Conservation (phyloP, 2,888 invertebrate genomes). For the Drosophila formosana region DNA sequence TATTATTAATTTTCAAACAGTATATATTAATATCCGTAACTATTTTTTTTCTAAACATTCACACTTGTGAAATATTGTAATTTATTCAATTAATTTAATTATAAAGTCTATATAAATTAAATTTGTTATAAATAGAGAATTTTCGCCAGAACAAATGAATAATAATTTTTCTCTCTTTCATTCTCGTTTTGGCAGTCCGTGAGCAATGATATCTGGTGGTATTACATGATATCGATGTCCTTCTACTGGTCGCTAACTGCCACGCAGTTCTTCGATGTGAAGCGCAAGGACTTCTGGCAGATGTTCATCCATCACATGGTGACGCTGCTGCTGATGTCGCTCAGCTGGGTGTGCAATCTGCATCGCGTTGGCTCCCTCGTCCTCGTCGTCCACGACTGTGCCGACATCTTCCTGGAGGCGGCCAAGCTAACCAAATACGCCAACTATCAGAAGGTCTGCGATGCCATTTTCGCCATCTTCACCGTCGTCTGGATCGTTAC, state of each 20-base stretch:
- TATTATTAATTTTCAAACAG: no score
- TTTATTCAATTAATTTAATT: no score
- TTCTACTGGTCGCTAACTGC: conserved; percentile 98
- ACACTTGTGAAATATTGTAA: no score
- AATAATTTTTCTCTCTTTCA: no score
- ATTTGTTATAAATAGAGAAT: no score
- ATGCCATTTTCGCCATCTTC: conserved; percentile 94
- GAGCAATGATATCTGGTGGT: conserved; percentile 95
- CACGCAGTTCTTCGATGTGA: conserved; percentile 97
- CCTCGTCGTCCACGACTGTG: conserved; percentile 93
- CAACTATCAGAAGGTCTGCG: conserved; percentile 94
- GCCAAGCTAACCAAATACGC: conserved; percentile 98
- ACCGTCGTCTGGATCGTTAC: conserved; percentile 96
- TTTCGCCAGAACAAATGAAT: no score
- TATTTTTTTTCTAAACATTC: no score
- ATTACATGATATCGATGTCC: conserved; percentile 97
- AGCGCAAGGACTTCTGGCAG: conserved; percentile 98
- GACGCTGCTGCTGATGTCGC: conserved; percentile 94
- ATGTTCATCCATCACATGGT: conserved; percentile 99
- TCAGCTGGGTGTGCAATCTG: conserved; percentile 98
- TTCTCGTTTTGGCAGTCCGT: conserved; percentile 87
- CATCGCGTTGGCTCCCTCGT: conserved; percentile 96
- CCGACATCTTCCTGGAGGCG: conserved; percentile 95
- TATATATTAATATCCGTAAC: no score
- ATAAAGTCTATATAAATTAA: no score